phyloP scores from a whole-genome alignment of 2,113 vertebrate species.

The Jacana jacana region DNA sequence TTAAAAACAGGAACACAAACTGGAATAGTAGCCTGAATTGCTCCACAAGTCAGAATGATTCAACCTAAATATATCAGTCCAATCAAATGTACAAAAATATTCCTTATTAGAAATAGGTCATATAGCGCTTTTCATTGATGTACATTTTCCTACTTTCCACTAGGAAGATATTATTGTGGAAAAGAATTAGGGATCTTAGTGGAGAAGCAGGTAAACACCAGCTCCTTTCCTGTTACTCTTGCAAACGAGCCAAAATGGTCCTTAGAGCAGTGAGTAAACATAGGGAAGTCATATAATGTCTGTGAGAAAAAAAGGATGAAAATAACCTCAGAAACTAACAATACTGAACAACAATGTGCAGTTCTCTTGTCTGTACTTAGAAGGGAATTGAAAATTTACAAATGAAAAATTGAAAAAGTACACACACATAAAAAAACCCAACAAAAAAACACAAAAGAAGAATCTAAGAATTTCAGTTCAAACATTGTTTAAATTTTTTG shows the following conservation, averaged over 20 bases:
- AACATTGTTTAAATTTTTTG: not conserved
- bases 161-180: not conserved
- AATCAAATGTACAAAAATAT: not conserved
- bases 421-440: not conserved
- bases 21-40: not conserved
- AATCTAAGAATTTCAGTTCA: not conserved
- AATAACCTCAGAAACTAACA: not conserved
- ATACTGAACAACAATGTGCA: not conserved
- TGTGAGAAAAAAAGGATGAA: not conserved
- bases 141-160: not conserved
- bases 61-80: not conserved
- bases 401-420: not conserved
- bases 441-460: not conserved
- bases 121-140: not conserved
- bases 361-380: not conserved
- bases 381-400: not conserved
- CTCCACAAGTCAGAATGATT: not conserved
- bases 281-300: not conserved
- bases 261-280: not conserved
- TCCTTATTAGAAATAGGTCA: not conserved
- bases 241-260: not conserved
- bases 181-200: not conserved
- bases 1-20: not conserved
- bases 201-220: not conserved
- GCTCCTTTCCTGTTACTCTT: not conserved